Base-by-base conservation (phyloP, 2,113 vertebrate genomes). In the Phalacrocorax carbo region DNA sequence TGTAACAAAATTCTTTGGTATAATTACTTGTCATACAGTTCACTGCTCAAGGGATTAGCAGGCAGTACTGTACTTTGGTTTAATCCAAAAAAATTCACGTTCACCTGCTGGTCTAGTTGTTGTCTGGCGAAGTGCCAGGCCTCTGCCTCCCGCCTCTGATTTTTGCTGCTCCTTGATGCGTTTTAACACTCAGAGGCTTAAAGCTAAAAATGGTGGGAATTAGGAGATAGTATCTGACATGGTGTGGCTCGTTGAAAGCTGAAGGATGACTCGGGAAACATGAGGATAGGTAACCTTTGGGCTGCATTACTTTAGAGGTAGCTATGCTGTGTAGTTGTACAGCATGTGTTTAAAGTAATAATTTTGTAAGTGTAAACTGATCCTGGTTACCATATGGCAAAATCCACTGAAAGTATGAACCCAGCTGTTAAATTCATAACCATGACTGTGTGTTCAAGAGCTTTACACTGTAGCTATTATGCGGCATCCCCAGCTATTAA, bases 311-410 rank as follows among this genome's bases (percentile, higher is more conserved):
- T 91, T 79, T 29, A 86, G 75, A 86, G 86, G 44, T 75, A 88
- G 44, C 71, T 83, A 7, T 4, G 4, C 23, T 12, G 26, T 82
- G 6, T 52, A 38, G 49, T 55, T 86, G n/a, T 86, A 46, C 44
- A 78, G 64, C 55, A 26, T 6, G 6, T 3, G 15, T 75, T 95
- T 97, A 82, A 91, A 96, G 75, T 75, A 92, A 73, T 95, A 81
- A 81, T 96, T 97, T 96, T 91, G 86, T 88, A 62, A 51, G 73
- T 93, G 97, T 97, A 98, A 98, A 91, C 72, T 92, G 97, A 98
- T 97, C 96, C 92, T 72, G 23, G 64, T 93, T 93, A 80, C 96
- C 97, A 96, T 98, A 96, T 96, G 96, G 97, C 88, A 96, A 95
- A 97, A 96, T 91, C 58, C 20, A 91, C 85, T 94, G 80, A 57